Base-by-base conservation (phyloP, 2,113 vertebrate genomes). In the Fulmarus glacialis region DNA sequence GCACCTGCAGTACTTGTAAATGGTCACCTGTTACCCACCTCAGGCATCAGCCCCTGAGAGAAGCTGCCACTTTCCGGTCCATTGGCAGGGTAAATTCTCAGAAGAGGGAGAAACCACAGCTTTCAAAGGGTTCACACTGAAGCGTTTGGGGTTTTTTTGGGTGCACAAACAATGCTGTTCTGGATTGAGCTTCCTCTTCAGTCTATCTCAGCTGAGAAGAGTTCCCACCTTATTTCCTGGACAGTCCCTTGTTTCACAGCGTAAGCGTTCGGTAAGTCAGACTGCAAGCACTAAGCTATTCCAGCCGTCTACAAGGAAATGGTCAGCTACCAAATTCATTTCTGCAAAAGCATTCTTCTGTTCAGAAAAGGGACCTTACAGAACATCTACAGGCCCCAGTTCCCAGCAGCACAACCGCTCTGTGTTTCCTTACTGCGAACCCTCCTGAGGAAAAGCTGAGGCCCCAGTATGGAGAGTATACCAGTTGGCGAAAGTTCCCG, bases 191-290 rank as follows among this genome's bases (percentile, higher is more conserved):
- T 96, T 97, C 95, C 95, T 56, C 87, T 86, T 95, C 62, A 53
- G 47, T 2, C 71, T 86, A 7, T 29, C 71, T 63, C 80, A 87
- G 59, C 73, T 19, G 48, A 84, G 36, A n/a, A 75, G 81, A 68
- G 73, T 96, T 96, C 92, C 47, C 60, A 67, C 60, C 93, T 48
- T 30, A 18, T 92, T 97, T 97, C 55, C 91, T 94, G 97, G 82
- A 48, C 83, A 56, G 75, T 43, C 62, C 29, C 78, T 89, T 40
- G 21, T 93, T 78, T 87, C 78, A 63, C 83, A 59, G 56, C 0
- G 0, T 8, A 11, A 72, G 22, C 0, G 0, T 18, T 40, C 0
- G 0, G 47, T 62, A 38, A n/a, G 26, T 16, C 60, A 15, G 55
- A 1, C 62, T 48, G 78, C 5, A 34, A 84, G 48, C 60, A 5